Conservation (phyloP, 2,888 invertebrate species). For the Euphydryas editha region DNA sequence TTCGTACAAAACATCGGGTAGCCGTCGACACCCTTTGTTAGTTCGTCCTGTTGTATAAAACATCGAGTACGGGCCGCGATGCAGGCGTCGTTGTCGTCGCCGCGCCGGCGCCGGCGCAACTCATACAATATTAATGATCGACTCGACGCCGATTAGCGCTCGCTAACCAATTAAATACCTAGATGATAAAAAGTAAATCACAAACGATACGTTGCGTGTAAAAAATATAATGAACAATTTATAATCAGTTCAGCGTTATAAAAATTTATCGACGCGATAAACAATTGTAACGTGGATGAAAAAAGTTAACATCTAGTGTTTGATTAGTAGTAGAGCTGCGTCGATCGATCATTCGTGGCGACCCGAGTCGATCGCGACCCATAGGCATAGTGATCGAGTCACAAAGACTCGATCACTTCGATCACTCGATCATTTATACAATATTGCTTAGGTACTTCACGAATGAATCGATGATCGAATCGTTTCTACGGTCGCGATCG, state of each 20-base stretch:
- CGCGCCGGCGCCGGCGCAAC: conserved; percentile 61
- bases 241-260: conserved; percentile 24
- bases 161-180: conserved; percentile 60
- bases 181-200: conserved; percentile 51
- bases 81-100: conserved; percentile 50
- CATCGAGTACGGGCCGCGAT: conserved; percentile 24
- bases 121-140: conserved; percentile 74
- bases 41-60: conserved; percentile 34
- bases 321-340: too few species aligned
- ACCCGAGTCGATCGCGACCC: too few species aligned
- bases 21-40: conserved; percentile 34
- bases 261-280: conserved; percentile 17
- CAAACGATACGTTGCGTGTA: conserved; percentile 15
- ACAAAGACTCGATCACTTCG: too few species aligned
- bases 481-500: too few species aligned
- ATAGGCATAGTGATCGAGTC: too few species aligned
- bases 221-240: conserved; percentile 20
- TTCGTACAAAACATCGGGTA: conserved; percentile 26
- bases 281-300: conserved; percentile 9
- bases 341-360: too few species aligned
- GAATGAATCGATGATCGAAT: too few species aligned
- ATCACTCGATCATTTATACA: too few species aligned
- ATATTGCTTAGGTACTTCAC: too few species aligned
- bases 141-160: conserved; percentile 55
- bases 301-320: background rate